These are phyloP conservation scores for Andrena marginata DNA, from an alignment of 2,888 invertebrate genomes.

Conservation along the genomic window DNA sequence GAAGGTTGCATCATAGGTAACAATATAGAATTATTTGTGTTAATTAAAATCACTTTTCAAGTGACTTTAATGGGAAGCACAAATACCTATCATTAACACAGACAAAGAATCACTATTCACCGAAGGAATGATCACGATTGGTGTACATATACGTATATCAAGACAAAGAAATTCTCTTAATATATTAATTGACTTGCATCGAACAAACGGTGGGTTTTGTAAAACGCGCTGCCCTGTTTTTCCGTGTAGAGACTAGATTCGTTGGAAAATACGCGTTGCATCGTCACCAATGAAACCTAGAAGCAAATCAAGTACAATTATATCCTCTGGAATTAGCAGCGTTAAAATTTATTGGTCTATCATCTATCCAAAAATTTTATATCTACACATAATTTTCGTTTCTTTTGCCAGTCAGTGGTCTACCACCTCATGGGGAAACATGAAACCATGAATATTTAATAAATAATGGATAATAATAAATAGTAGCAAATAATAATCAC, in stretches of 20 bases:
- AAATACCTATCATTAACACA: slow-evolving; percentile 28
- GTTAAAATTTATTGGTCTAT: too few species aligned
- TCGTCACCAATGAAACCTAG: slow-evolving; percentile 34
- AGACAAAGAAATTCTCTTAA: slow-evolving; percentile 25
- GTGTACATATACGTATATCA: neutral
- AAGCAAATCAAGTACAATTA: slow-evolving; percentile 3
- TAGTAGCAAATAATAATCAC: too few species aligned
- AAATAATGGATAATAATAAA: too few species aligned
- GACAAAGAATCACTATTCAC: slow-evolving; percentile 17
- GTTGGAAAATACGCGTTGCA: slow-evolving; percentile 52
- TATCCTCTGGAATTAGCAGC: neutral
- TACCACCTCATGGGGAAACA: too few species aligned
- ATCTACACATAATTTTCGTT: too few species aligned
- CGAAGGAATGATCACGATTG: slow-evolving; percentile 15
- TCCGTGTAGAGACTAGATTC: slow-evolving; percentile 66
- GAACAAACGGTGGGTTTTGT: slow-evolving; percentile 48
- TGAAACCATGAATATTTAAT: too few species aligned
- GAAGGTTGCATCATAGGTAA: neutral
- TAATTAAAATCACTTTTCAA: neutral
- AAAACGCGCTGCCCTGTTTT: slow-evolving; percentile 60
- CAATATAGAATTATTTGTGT: neutral
- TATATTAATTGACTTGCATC: slow-evolving; percentile 28
- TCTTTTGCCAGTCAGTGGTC: too few species aligned
- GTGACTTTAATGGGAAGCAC: neutral
- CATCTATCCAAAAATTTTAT: too few species aligned